Evolutionary conservation across 2,113 vertebrate species (phyloP).

Genomic region (Mus musculus): DNA sequence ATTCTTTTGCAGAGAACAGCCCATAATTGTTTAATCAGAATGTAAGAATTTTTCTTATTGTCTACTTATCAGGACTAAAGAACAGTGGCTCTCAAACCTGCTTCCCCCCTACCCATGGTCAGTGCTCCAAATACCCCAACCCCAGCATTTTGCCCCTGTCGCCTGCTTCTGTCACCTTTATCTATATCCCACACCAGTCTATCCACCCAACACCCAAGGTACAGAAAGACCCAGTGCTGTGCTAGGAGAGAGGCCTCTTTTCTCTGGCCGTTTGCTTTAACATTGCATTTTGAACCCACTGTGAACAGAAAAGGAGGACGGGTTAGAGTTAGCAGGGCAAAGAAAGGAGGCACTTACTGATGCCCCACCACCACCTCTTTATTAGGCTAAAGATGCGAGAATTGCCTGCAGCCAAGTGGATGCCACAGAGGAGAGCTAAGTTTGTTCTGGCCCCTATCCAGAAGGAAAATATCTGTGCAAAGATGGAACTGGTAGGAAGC

Average conservation of each 20-base stretch:
- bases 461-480: background rate
- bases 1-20: conserved; percentile 24
- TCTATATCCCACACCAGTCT: too few species aligned
- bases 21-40: background rate
- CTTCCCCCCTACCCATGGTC: too few species aligned
- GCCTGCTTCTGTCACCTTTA: background rate
- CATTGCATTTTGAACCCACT: background rate
- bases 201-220: background rate
- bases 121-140: background rate
- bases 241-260: background rate
- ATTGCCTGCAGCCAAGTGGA: background rate
- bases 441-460: background rate
- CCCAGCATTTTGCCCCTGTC: background rate
- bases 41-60: background rate
- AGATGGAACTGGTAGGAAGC: background rate
- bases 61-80: background rate
- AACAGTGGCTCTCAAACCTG: background rate
- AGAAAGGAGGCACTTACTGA: background rate
- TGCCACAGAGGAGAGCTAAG: background rate
- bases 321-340: background rate
- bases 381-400: background rate
- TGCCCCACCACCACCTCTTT: background rate
- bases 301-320: background rate
- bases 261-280: background rate
- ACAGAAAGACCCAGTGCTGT: background rate